Base-by-base conservation (phyloP, 2,888 invertebrate species). In the Ormyrus rosae region DNA sequence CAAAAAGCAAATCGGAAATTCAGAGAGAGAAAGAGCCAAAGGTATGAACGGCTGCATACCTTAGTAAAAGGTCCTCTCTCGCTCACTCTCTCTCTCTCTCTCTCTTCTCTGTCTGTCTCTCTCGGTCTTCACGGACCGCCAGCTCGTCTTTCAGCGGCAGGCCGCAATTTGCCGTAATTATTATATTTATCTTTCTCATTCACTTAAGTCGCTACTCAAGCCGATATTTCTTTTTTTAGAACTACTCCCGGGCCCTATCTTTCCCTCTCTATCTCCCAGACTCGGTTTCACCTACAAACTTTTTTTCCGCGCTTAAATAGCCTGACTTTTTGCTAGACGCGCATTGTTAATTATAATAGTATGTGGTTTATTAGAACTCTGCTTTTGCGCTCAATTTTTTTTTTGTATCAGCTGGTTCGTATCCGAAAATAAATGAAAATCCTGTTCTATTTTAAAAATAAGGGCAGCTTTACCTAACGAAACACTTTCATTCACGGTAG, bases 171-270 rank as follows among this genome's bases (percentile, higher is more conserved):
- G 82, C 84, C 84, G 84, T 87, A 87, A 87, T 87, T 86, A 86
- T 87, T 87, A 85, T 87, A 86, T 89, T 89, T 88, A 89, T 88
- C 89, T 87, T 88, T 87, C 88, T 89, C 88, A 88, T 89, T 89
- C 88, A 88, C 88, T 89, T 87, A 88, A 86, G 85, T 83, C 85
- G 81, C 82, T 83, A 70, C 81, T 81, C 70, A 70, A 50, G 45
- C 65, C 76, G 67, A 61, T 71, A 61, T 56, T 68, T 63, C 61
- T 64, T 50, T 77, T 68, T 65, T 68, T 13, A 10, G 48, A 53
- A 46, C 48, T 50, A 11, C 50, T 48, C 11, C 61, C 51, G n/a
- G n/a, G 46, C 61, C 61, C 10, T 58, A n/a, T 70, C 48, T 58
- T 51, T 70, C 19, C 34, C 19, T 74, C 53, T 19, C 50, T 6